phyloP scores from a whole-genome alignment of 2,113 vertebrate genomes.

The Micronycteris hirsuta region DNA sequence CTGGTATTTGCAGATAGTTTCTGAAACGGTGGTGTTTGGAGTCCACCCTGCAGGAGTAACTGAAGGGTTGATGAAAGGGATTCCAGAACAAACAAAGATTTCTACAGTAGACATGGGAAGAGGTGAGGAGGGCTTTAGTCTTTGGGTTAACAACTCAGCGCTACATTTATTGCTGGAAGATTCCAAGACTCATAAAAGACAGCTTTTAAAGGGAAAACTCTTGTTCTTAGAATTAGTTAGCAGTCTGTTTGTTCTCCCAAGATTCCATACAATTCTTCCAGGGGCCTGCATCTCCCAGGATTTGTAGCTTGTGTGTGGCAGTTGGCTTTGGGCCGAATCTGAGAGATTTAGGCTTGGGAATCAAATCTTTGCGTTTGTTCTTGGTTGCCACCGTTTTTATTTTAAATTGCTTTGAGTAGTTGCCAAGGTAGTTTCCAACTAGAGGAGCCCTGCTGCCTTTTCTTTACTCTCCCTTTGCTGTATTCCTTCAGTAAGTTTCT shows the following conservation, averaged over 20 bases:
- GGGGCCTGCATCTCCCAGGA: not conserved
- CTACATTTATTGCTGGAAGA: constrained; percentile 34
- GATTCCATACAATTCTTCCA: not conserved
- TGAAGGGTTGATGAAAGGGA: constrained; percentile 79
- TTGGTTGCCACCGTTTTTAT: not conserved
- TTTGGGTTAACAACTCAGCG: constrained; percentile 57
- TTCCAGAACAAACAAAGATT: constrained; percentile 78
- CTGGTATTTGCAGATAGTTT: constrained; percentile 72
- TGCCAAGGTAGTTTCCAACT: constrained; percentile 26
- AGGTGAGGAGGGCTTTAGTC: not conserved
- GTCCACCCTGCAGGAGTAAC: constrained; percentile 69
- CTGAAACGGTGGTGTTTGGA: constrained; percentile 74
- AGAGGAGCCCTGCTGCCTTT: not conserved
- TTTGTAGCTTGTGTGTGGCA: not conserved
- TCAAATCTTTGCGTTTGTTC: not conserved
- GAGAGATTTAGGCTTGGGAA: not conserved
- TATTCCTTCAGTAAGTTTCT: not conserved
- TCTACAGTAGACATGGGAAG: not conserved
- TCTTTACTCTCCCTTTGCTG: not conserved
- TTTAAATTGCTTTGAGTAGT: not conserved
- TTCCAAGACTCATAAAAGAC: constrained; percentile 52
- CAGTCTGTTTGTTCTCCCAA: not conserved
- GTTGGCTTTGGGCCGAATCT: not conserved
- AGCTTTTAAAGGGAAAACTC: constrained; percentile 19
- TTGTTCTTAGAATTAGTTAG: constrained; percentile 41